Evolutionary conservation across 2,113 vertebrate genomes (phyloP), one percentile per base, ranked within the genome.

Genomic region (Coryphaenoides rupestris): DNA sequence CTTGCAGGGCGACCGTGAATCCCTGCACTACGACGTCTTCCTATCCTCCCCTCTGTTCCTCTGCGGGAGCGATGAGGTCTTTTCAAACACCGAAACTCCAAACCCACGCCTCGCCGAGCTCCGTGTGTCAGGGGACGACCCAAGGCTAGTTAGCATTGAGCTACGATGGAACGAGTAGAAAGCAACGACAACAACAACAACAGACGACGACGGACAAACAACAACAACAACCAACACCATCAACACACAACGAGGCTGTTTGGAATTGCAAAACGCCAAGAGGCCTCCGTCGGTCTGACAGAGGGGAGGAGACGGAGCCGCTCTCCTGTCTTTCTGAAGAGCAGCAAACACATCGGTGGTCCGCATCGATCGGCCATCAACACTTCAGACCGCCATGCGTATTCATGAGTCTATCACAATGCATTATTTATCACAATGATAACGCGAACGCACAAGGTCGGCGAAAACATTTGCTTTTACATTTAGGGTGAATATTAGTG

Each of bases 91-190:
- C 16, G 26, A 19, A 45, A 45, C 58, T 21, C n/a, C 58, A 45
- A 70, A 76, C 73, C 68, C 64, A n/a, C 65, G 69, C 64, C 58
- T 55, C 47, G 17, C 55, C 58, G 7, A 2, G 57, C 57, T 33
- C 5, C 47, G 49, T 49, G 61, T 72, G 60, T 63, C 64, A 73
- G 71, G 73, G 64, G 45, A 21, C 24, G 69, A n/a, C 78, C 68
- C 63, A 28, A 58, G 69, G 72, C 69, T 22, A 63, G 24, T 62
- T 50, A 74, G 74, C 70, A 67, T 28, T 53, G 21, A 54, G 26
- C 22, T 33, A 53, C 33, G 21, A 9, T 62, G 19, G 28, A 40
- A 40, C 33, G 33, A 70, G 66, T 70, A 68, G 80, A 74, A 80
- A 71, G 70, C 59, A 75, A n/a, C n/a, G n/a, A n/a, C n/a, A n/a